Conservation (phyloP, 2,888 invertebrate species). For the Bimastos eiseni region DNA sequence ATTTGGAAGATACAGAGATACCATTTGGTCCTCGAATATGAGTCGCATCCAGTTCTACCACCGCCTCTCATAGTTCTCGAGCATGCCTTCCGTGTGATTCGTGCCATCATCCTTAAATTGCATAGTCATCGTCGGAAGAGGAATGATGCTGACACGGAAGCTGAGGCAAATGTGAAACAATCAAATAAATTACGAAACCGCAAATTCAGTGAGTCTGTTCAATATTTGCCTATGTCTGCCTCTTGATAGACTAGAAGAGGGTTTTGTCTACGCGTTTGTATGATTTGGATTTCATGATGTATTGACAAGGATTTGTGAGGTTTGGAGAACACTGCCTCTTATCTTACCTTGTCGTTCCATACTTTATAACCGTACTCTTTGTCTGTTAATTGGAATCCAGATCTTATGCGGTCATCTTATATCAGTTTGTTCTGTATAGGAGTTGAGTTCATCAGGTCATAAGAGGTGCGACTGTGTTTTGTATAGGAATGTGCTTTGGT, state of each 20-base stretch:
- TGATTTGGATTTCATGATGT: too few species aligned
- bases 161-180: background rate
- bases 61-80: slow-evolving; percentile 58
- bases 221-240: background rate
- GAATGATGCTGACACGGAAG: background rate
- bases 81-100: slow-evolving; percentile 47
- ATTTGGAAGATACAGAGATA: slow-evolving; percentile 61
- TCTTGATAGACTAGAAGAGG: too few species aligned
- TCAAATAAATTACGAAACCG: background rate
- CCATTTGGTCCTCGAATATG: slow-evolving; percentile 57
- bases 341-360: too few species aligned
- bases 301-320: too few species aligned
- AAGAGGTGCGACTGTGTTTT: background rate
- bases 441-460: too few species aligned
- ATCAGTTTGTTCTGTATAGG: too few species aligned
- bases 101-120: slow-evolving; percentile 20
- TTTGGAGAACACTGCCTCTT: too few species aligned
- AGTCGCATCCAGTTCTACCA: slow-evolving; percentile 55
- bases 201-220: background rate
- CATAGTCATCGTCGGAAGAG: background rate
- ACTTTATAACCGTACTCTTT: too few species aligned
- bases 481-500: slow-evolving; percentile 15
- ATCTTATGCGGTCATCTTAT: too few species aligned
- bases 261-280: too few species aligned
- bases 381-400: too few species aligned